A percentile compares a stretch with the other conserved stretches of the same genome.
These are phyloP conservation scores for Lanius collurio DNA, from an alignment of 2,113 vertebrate species.

Conservation along the genomic window DNA sequence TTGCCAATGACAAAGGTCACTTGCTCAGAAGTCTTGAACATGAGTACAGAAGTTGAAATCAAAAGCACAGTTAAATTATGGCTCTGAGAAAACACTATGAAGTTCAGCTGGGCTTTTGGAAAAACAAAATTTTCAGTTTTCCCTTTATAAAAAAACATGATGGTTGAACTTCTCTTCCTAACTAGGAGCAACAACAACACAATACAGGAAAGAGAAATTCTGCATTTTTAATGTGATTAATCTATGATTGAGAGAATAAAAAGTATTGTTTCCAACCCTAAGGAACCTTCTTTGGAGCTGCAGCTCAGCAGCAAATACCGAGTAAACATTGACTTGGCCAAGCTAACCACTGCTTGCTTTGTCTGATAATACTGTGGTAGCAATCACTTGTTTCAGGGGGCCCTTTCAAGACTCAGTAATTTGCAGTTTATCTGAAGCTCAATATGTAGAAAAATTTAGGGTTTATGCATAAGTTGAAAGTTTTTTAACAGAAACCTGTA, in stretches of 20 bases:
- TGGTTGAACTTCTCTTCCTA: background rate
- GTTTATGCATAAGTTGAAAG: background rate
- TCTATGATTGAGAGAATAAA: background rate
- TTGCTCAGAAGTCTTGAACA: background rate
- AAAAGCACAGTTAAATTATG: background rate
- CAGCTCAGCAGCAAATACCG: background rate
- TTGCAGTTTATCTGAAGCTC: background rate
- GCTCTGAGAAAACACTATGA: background rate
- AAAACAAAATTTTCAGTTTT: background rate
- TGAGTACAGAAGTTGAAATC: background rate
- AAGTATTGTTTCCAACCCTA: background rate
- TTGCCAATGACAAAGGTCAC: background rate
- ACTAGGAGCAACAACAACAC: background rate
- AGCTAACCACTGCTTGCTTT: background rate
- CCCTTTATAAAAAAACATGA: fast-evolving
- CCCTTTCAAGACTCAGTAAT: background rate
- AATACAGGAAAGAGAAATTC: background rate
- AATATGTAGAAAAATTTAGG: background rate
- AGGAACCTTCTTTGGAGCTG: background rate
- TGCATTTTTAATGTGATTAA: background rate
- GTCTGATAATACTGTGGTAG: background rate
- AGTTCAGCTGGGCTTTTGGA: background rate
- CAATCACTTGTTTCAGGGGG: background rate
- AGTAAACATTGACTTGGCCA: background rate
- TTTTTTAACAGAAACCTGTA: background rate